Evolutionary conservation across 1,140 invertebrate species (phyloP), one percentile per base, ranked within the genome.

Genomic region (Hylaeus volcanicus): DNA sequence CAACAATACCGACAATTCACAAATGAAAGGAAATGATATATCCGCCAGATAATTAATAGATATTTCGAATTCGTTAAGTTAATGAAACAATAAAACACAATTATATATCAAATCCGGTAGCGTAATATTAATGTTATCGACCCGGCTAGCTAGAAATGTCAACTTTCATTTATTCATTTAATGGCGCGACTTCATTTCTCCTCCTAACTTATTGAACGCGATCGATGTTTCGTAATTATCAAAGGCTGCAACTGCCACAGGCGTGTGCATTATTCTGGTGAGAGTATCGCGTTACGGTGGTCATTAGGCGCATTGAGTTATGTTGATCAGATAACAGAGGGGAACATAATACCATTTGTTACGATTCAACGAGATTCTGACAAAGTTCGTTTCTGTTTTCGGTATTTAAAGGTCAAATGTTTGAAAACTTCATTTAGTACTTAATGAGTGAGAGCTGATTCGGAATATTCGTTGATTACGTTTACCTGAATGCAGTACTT

Each of bases 271-370:
- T 80, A 79, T 80, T 83, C 81, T 75, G 65, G 66, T 74, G 74
- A 43, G 58, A 55, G 69, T 74, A 69, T 84, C 79, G 63, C 39
- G 75, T 85, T 85, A 65, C 81, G 61, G 56, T 73, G 78, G 75
- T 80, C 73, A 81, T 56, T 12, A 48, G 72, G 15, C 12, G 72
- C 79, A 75, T 75, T 73, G 71, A 80, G 56, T 80, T 80, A 75
- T 80, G 79, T 80, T 80, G 79, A 80, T 80, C 79, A 55, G 72
- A 74, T 80, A 80, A 75, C 79, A 68, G 72, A 69, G 71, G 63
- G 79, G 64, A 75, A 53, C 64, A 41, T 80, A 80, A 80, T 80
- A 75, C 73, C 64, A 74, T 80, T 80, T 61, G 45, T 60, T 66
- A 11, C 45, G 63, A 53, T 74, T 66, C 9, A 72, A 68, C 58